A percentile compares a stretch with the other conserved stretches of the same genome.
Conservation (phyloP, 1,140 invertebrate genomes). For the Drosophila arizonae region DNA sequence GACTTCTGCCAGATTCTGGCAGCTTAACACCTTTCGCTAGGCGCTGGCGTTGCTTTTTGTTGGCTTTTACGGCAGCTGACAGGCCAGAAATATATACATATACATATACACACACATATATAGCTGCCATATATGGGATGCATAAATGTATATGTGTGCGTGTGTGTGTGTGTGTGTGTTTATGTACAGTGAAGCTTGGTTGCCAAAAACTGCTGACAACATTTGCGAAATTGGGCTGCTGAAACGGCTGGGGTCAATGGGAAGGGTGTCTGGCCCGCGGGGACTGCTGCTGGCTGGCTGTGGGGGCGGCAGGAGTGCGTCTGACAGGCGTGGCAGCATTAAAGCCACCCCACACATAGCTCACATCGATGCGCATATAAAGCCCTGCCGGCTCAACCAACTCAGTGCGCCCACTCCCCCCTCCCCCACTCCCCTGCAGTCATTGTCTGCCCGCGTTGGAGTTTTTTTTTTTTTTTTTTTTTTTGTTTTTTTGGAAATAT, state of each 20-base stretch:
- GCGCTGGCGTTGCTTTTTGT: constrained; percentile 40
- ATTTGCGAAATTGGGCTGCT: constrained; percentile 68
- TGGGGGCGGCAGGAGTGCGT: constrained; percentile 32
- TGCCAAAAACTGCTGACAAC: constrained; percentile 74
- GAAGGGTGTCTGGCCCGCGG: too few species aligned
- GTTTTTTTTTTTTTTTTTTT: constrained; percentile 13
- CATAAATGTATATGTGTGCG: constrained; percentile 8
- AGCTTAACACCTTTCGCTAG: constrained; percentile 61
- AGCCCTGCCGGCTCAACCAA: constrained; percentile 20
- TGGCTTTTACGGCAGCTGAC: constrained; percentile 71
- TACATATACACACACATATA: not conserved
- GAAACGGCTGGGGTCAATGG: constrained; percentile 2
- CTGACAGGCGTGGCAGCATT: constrained; percentile 61
- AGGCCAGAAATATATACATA: constrained; percentile 34
- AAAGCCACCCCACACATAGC: constrained; percentile 60
- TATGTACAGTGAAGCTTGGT: constrained; percentile 15
- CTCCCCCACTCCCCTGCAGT: not conserved
- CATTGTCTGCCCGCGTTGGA: constrained; percentile 10
- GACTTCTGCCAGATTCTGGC: constrained; percentile 29
- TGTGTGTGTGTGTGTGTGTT: constrained; percentile 15
- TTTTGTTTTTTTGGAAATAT: too few species aligned
- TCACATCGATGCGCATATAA: constrained; percentile 45
- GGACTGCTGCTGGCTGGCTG: not conserved
- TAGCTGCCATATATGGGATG: not conserved
- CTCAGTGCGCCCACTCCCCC: too few species aligned